Evolutionary conservation across 2,888 invertebrate species (phyloP).

Genomic region (Drymonia ruficornis): DNA sequence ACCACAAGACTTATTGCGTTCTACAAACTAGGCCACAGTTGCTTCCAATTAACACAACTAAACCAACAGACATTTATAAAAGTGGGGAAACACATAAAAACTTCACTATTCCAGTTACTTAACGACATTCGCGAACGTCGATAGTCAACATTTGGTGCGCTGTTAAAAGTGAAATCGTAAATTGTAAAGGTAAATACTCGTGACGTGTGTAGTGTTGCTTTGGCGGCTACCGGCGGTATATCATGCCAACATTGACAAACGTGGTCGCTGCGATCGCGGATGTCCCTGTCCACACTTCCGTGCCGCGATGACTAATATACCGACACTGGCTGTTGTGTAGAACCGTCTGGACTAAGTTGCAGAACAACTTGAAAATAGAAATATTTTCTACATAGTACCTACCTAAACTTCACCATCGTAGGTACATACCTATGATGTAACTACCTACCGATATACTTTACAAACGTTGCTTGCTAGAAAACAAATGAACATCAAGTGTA

Average conservation of each 20-base stretch:
- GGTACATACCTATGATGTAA: too few species aligned
- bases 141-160: conserved; percentile 21
- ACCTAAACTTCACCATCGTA: too few species aligned
- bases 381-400: too few species aligned
- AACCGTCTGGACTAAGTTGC: conserved; percentile 43
- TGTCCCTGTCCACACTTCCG: conserved; percentile 71
- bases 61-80: conserved; percentile 3
- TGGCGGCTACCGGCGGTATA: conserved; percentile 66
- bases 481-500: too few species aligned
- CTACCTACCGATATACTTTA: too few species aligned
- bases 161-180: conserved; percentile 45
- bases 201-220: conserved; percentile 47
- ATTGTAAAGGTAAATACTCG: conserved; percentile 56
- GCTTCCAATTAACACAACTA: not conserved
- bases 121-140: conserved; percentile 33
- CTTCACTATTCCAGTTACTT: conserved; percentile 23
- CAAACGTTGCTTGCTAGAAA: too few species aligned
- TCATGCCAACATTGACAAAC: conserved; percentile 73
- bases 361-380: conserved; percentile 1
- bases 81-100: conserved; percentile 16
- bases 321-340: conserved; percentile 19
- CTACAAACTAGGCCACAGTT: not conserved
- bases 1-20: too few species aligned
- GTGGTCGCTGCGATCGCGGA: conserved; percentile 69
- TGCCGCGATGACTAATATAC: conserved; percentile 69